Conservation (phyloP, 1,140 invertebrate genomes). For the Mamestra configurata region DNA sequence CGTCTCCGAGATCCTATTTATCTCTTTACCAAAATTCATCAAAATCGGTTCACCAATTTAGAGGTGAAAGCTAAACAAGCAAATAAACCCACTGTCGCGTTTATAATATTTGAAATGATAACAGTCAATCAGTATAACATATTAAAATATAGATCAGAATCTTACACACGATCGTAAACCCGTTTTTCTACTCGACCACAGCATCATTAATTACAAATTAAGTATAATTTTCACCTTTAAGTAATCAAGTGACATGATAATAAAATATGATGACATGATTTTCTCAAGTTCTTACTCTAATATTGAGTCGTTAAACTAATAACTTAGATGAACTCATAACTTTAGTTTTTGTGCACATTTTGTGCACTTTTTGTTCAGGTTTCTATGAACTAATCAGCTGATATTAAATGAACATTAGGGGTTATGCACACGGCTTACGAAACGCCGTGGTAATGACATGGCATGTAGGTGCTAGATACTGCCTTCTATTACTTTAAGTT, state of each 20-base stretch:
- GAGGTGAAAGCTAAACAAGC: too few species aligned
- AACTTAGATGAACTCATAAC: constrained; percentile 29
- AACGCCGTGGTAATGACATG: constrained; percentile 22
- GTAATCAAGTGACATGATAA: constrained; percentile 9
- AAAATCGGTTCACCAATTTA: too few species aligned
- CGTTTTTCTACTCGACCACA: neutral
- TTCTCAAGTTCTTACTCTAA: constrained; percentile 33
- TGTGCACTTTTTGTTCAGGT: constrained; percentile 10
- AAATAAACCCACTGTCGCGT: too few species aligned
- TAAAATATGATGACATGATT: constrained; percentile 37
- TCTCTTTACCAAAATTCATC: too few species aligned
- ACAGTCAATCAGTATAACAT: neutral
- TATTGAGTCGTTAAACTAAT: constrained; percentile 40
- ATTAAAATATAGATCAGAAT: neutral
- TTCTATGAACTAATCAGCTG: constrained; percentile 34
- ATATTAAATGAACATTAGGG: constrained; percentile 45
- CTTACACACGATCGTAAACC: neutral
- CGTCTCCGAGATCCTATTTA: too few species aligned
- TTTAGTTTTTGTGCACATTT: constrained; percentile 18
- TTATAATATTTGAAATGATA: too few species aligned
- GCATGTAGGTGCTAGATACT: constrained; percentile 15
- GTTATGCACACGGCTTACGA: constrained; percentile 29
- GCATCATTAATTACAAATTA: neutral
- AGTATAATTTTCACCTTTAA: constrained; percentile 22
- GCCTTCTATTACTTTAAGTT: constrained; percentile 2